Evolutionary conservation across 2,797 vertebrate species (phyloP), one percentile per base, ranked within the genome.

Genomic region (Cheirogaleus major): DNA sequence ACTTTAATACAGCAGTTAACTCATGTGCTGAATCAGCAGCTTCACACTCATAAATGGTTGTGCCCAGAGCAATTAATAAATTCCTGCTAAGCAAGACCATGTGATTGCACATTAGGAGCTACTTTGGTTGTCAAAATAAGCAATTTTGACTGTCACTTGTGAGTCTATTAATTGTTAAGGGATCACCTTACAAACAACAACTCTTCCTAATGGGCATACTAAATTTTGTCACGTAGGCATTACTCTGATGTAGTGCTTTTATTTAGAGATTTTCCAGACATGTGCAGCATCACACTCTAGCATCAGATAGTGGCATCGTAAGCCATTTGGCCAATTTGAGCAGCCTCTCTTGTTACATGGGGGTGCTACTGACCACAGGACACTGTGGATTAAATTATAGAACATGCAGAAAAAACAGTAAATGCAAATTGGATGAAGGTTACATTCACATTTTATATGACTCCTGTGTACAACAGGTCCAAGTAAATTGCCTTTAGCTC

Each of bases 41-140:
- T 94, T 67, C 35, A 72, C 17, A 23, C 17, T 80, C 73, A 83
- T 43, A 88, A 79, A 82, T 75, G 38, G 73, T 32, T 83, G 25
- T 81, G 41, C 50, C 84, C 50, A 57, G 73, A 88, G 63, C 35
- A 92, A 88, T 92, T 91, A 83, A 57, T 96, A 57, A 52, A 85
- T 90, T 91, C 18, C 38, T 91, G 70, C 67, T 86, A 96, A 92
- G 59, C 18, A 32, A 59, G 82, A 83, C 83, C 91, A 43, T 94
- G 20, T 88, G 57, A 83, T 45, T 93, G 72, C 52, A 95, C 83
- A 94, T 76, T 86, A 88, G 72, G 73, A 93, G 57, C 50, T 84
- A 50, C 79, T 94, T 93, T 43, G 15, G n/a, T 76, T 67, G 32
- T 83, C 45, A 83, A 75, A 85, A 88, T 75, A 91, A 95, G 69